Percentiles rank a stretch among this genome's conserved stretches.
phyloP scores from a whole-genome alignment of 2,888 invertebrate genomes.

The Phortica okadai region DNA sequence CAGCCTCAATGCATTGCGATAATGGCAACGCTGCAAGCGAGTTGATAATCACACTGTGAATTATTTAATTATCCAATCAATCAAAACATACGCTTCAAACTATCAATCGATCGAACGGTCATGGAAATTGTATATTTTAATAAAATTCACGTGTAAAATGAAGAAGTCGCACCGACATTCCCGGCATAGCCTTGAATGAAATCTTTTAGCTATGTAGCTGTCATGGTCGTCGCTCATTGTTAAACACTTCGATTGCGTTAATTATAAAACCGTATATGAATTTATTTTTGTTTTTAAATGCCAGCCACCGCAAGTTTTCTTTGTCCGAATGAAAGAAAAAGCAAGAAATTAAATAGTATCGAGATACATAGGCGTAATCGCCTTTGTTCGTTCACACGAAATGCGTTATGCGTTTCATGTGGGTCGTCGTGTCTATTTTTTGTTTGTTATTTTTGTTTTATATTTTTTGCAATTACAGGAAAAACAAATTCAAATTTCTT shows the following conservation, averaged over 20 bases:
- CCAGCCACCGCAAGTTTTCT: not conserved
- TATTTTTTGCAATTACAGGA: not conserved
- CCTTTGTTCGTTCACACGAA: not conserved
- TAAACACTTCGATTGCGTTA: not conserved
- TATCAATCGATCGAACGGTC: not conserved
- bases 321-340: constrained; percentile 4
- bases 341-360: not conserved
- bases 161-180: not conserved
- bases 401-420: not conserved
- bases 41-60: not conserved
- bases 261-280: not conserved
- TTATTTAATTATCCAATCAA: not conserved
- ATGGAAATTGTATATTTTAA: not conserved
- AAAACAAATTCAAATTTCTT: constrained; percentile 4
- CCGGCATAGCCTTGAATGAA: not conserved
- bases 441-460: not conserved
- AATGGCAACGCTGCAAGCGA: not conserved
- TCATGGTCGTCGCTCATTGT: not conserved
- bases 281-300: not conserved
- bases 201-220: not conserved
- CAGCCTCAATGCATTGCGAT: not conserved
- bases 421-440: not conserved
- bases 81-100: not conserved
- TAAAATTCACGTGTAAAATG: not conserved
- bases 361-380: not conserved